phyloP scores from a whole-genome alignment of 2,797 vertebrate species.

The Crotalus adamanteus region DNA sequence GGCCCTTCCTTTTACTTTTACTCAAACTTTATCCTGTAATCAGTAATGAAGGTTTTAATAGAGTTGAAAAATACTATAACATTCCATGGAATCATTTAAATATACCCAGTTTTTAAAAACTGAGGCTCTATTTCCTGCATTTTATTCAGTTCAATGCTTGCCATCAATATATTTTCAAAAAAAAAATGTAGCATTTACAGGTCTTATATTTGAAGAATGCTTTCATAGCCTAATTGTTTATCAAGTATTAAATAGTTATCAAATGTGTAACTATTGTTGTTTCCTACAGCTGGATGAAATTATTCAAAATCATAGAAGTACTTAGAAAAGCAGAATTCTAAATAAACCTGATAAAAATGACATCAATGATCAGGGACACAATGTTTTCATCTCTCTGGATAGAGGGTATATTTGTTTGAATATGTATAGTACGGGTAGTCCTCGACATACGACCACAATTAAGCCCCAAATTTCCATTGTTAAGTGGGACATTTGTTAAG shows the following conservation, averaged over 20 bases:
- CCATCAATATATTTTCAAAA: background rate
- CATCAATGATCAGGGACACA: background rate
- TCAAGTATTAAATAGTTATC: slow-evolving; percentile 28
- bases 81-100: background rate
- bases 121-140: background rate
- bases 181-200: background rate
- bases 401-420: slow-evolving; percentile 3
- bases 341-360: background rate
- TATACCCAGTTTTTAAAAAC: background rate
- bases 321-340: background rate
- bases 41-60: background rate
- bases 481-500: too few species aligned
- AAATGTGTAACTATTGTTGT: slow-evolving; percentile 31
- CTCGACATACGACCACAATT: too few species aligned
- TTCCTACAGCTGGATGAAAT: background rate
- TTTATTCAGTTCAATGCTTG: background rate
- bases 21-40: background rate
- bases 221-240: slow-evolving; percentile 1
- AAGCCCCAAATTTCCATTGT: too few species aligned
- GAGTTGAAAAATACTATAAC: background rate
- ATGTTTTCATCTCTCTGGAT: slow-evolving; percentile 8
- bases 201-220: background rate
- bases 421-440: background rate
- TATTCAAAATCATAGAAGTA: background rate
- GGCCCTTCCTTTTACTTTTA: background rate